phyloP scores from a whole-genome alignment of 2,113 vertebrate genomes.

The Triplophysa tibetana region DNA sequence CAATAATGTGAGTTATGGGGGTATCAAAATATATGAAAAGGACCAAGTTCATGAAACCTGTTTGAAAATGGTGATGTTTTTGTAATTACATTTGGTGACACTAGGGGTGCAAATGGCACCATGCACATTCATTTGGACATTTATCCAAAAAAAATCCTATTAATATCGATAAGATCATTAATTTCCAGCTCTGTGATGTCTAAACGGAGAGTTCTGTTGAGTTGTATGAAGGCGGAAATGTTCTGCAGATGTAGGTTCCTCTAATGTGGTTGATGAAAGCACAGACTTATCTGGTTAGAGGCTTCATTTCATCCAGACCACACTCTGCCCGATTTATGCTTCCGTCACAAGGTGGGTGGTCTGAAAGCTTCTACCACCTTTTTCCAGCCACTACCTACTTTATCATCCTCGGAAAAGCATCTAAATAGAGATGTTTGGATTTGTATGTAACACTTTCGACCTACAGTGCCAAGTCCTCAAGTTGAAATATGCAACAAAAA shows the following conservation, averaged over 20 bases:
- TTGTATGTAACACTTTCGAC: constrained; percentile 23
- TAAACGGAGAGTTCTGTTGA: constrained; percentile 55
- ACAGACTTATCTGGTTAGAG: constrained; percentile 66
- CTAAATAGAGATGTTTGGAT: constrained; percentile 34
- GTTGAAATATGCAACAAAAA: constrained; percentile 16
- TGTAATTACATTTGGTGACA: background rate
- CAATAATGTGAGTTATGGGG: background rate
- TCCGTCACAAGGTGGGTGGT: constrained; percentile 63
- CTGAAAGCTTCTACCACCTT: constrained; percentile 50
- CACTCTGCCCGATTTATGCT: constrained; percentile 51
- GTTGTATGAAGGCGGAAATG: constrained; percentile 64
- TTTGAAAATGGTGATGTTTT: background rate
- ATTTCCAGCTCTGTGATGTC: constrained; percentile 71
- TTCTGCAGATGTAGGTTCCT: constrained; percentile 72
- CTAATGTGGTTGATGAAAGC: constrained; percentile 71
- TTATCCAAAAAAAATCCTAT: constrained; percentile 49
- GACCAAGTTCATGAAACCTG: background rate
- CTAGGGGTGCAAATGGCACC: background rate
- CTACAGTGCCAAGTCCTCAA: constrained; percentile 6
- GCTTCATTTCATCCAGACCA: constrained; percentile 57
- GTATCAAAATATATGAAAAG: no score
- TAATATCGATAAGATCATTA: constrained; percentile 67
- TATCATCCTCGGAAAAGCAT: constrained; percentile 40
- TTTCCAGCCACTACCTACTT: constrained; percentile 48
- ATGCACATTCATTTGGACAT: background rate